Percentiles rank a stretch among this genome's conserved stretches.
These are phyloP conservation scores for Phymastichus coffea DNA, from an alignment of 1,140 invertebrate species.

Conservation along the genomic window DNA sequence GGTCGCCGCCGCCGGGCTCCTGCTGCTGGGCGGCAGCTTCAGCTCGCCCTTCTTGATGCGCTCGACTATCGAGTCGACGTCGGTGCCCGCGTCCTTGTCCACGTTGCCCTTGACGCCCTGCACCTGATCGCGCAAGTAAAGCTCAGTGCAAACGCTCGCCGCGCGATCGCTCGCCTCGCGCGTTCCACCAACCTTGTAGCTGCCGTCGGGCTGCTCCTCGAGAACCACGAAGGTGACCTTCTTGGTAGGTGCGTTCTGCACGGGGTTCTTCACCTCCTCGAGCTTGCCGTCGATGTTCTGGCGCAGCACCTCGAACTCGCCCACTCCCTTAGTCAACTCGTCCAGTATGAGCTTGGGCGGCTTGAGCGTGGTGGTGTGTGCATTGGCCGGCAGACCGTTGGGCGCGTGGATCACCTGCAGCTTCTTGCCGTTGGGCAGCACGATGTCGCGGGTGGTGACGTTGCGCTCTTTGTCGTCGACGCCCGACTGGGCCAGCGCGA, in stretches of 20 bases:
- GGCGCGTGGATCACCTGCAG: conserved; percentile 64
- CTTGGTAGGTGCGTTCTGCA: conserved; percentile 66
- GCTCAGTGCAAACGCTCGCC: too few species aligned
- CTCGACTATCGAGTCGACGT: conserved; percentile 78
- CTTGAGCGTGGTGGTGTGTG: conserved; percentile 53
- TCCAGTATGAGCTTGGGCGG: conserved; percentile 64
- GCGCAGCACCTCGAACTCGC: conserved; percentile 74
- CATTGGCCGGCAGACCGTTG: conserved; percentile 38
- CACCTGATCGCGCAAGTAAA: conserved; percentile 1
- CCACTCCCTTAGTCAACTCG: conserved; percentile 71
- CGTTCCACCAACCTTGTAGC: conserved; percentile 72
- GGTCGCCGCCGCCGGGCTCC: conserved; percentile 24
- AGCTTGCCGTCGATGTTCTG: conserved; percentile 70
- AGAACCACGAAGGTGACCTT: conserved; percentile 83
- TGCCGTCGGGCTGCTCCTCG: conserved; percentile 80
- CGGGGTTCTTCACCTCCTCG: conserved; percentile 67
- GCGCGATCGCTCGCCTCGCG: conserved; percentile 70
- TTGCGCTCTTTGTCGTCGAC: conserved; percentile 65
- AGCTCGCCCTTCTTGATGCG: conserved; percentile 79
- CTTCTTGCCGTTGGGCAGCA: conserved; percentile 72
- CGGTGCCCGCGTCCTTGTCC: conserved; percentile 65
- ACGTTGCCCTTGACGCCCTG: conserved; percentile 60
- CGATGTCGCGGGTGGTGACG: conserved; percentile 70
- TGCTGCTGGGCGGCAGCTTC: conserved; percentile 69
- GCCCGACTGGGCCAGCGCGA: conserved; percentile 67